Base-by-base conservation (phyloP, 2,113 vertebrate species). In the Raja brachyura region DNA sequence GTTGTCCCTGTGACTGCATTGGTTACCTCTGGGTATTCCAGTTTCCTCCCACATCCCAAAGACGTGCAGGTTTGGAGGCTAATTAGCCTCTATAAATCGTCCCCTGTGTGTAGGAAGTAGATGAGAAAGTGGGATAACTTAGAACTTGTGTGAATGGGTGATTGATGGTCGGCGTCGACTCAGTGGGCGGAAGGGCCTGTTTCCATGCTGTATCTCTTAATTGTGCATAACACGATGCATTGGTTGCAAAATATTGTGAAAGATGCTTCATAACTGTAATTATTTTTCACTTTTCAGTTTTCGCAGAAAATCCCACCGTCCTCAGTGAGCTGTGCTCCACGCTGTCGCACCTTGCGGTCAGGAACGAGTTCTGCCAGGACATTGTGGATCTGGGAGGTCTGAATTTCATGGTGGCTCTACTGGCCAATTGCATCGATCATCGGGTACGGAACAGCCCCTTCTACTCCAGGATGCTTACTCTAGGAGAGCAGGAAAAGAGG, bases 281-380 rank as follows among this genome's bases (percentile, higher is more conserved):
- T 63, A 16, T 59, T 10, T 61, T 86, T 61, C 31, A 94, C 63
- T 4, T 94, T 8, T 0, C 96, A 99, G 99, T 95, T 0, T 98
- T 99, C 94, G 93, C 93, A 0, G 95, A 95, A 6, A 96, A 98
- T 94, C 93, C 94, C 0, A 93, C 95, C 0, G 96, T 99, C 78
- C 96, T 99, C 93, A 97, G 98, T 3, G 98, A 99, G 68, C 95
- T 99, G 5, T 99, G 98, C 94, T 96, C 96, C 70, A 98, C 98
- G 66, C 94, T 99, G 56, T 97, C 97, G 2, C 97, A 97, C 54
- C 96, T 99, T 94, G 97, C 97, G 0, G 97, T 99, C 73, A 97
- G 99, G 81, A 99, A 99, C 0, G 98, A 99, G 94, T 99, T 98
- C 96, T 99, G 98, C 94, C 98, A 99, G 95, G 98, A 99, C 31